A percentile compares a stretch with the other conserved stretches of the same genome.
Evolutionary conservation across 2,113 vertebrate genomes (phyloP).

Genomic region (Eublepharis macularius): DNA sequence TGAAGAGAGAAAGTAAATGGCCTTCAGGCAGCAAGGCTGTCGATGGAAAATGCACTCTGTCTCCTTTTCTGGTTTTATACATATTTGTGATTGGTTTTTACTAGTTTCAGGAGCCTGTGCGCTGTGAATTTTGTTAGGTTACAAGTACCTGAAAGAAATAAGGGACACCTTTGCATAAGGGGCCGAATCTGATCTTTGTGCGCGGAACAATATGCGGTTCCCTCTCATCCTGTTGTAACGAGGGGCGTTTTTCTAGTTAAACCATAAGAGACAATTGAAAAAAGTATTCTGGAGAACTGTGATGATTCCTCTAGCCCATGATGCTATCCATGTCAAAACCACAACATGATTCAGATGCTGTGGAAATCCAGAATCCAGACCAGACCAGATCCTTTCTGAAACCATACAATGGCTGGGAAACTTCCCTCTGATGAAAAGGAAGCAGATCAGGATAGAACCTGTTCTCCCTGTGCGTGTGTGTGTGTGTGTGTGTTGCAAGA

Average conservation of each 20-base stretch:
- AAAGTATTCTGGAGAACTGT: background rate
- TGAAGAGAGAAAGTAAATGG: no score
- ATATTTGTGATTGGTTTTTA: no score
- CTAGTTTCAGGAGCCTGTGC: no score
- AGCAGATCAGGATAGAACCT: background rate
- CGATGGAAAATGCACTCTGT: no score
- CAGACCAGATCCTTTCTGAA: background rate
- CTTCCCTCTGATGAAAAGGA: no score
- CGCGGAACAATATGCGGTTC: background rate
- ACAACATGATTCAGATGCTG: background rate
- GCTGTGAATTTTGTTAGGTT: no score
- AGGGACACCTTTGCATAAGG: no score
- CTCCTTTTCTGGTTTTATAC: no score
- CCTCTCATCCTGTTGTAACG: background rate
- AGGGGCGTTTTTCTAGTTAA: background rate
- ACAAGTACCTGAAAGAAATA: no score
- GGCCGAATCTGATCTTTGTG: background rate
- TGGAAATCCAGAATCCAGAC: background rate
- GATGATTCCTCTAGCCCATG: no score
- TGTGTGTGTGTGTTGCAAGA: background rate
- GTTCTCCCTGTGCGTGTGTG: background rate
- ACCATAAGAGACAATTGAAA: background rate
- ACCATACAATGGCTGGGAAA: background rate
- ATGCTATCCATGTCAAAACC: background rate
- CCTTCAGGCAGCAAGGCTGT: no score